Conservation (phyloP, 2,888 invertebrate species). For the Dasysyrphus albostriatus region DNA sequence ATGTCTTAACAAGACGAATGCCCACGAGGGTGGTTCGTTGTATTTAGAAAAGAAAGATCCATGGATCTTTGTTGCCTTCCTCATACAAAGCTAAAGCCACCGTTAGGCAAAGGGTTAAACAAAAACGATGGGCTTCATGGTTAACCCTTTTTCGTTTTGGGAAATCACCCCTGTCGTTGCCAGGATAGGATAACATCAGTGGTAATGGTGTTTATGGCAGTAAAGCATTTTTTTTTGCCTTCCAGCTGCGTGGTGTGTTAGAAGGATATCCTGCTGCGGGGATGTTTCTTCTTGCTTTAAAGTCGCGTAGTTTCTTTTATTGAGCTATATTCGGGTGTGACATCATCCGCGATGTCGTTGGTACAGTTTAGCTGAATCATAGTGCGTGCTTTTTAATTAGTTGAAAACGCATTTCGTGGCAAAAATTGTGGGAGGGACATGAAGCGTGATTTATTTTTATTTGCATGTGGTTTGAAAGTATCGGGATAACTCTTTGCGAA, state of each 20-base stretch:
- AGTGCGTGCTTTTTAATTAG: constrained; percentile 76
- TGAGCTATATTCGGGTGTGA: constrained; percentile 59
- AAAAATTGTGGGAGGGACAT: constrained; percentile 54
- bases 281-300: constrained; percentile 28
- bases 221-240: constrained; percentile 49
- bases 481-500: constrained; percentile 41
- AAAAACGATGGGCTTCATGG: constrained; percentile 16
- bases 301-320: constrained; percentile 44
- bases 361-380: constrained; percentile 48
- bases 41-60: not conserved
- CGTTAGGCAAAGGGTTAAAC: constrained; percentile 46
- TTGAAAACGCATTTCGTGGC: constrained; percentile 67
- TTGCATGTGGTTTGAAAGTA: constrained; percentile 67
- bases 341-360: constrained; percentile 56
- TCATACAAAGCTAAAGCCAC: not conserved
- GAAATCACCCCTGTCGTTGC: constrained; percentile 64
- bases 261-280: constrained; percentile 68
- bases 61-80: constrained; percentile 29
- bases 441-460: constrained; percentile 75
- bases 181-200: constrained; percentile 72
- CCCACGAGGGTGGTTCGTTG: constrained; percentile 55
- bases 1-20: constrained; percentile 77
- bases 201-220: constrained; percentile 72
- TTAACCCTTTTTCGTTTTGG: constrained; percentile 63
- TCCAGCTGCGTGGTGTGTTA: constrained; percentile 32